Base-by-base conservation (phyloP, 2,888 invertebrate species). In the Arctia plantaginis region DNA sequence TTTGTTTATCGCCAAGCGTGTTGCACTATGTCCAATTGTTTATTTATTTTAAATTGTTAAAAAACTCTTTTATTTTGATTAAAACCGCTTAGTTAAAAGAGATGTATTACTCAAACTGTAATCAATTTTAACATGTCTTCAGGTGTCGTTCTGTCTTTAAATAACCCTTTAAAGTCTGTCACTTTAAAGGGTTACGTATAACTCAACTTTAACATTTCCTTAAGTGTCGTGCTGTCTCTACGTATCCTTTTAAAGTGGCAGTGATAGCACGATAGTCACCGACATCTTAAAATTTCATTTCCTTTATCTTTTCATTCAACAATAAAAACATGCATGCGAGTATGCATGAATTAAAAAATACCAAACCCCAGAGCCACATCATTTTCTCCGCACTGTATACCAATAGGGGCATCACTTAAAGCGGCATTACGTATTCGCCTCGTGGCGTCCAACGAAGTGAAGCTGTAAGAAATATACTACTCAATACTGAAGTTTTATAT, bases 391-490 rank as follows among this genome's bases (percentile, higher is more conserved):
- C 69, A 44, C 51, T 77, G 71, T 68, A 64, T n/a, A 55, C 41
- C 72, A 67, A 44, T 62, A 77, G 74, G 77, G 80, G 77, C 80
- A 83, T 85, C 85, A 85, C 85, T 86, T 85, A 84, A 30, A 82
- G 78, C 74, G 72, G 80, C 80, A 86, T 87, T 86, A 81, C 74
- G 85, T 86, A 87, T 87, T 87, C 86, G 69, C 70, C 69, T 76
- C 84, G 80, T 75, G 73, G 76, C 77, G 64, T 76, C 69, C 69
- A 75, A 69, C 71, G 66, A 69, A 73, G 68, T 30, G 71, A 59
- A 65, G 55, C 66, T 55, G 33, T 35, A 13, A 23, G 66, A 77
- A 71, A 71, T 73, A 77, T 71, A 73, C 76, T 59, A 75, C 51
- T 75, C 68, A 59, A 51, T 39, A 68, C 71, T 44, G 47, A 35